Conservation (phyloP, 2,888 invertebrate genomes). For the Tetanocera ferruginea region DNA sequence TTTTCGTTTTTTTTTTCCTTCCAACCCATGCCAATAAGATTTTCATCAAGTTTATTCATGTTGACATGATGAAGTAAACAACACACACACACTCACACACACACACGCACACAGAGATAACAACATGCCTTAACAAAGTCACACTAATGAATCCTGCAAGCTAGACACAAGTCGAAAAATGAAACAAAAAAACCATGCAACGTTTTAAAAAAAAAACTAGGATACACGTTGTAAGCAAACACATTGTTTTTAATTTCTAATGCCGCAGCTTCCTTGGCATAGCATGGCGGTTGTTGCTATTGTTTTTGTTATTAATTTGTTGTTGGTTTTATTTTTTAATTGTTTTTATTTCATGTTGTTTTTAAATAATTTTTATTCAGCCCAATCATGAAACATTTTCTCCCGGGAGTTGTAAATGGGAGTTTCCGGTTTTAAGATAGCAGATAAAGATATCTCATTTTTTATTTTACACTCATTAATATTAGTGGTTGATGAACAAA, state of each 20-base stretch:
- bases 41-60: constrained; percentile 9
- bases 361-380: neutral
- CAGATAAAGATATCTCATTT: too few species aligned
- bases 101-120: neutral
- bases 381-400: too few species aligned
- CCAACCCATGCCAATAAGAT: neutral
- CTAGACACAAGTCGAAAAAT: constrained; percentile 13
- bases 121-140: neutral
- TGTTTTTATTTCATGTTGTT: constrained; percentile 22
- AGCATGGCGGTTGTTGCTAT: neutral
- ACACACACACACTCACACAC: neutral
- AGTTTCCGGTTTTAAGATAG: too few species aligned
- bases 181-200: neutral
- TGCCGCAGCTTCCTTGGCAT: constrained; percentile 15
- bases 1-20: neutral
- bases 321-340: neutral
- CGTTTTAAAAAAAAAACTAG: neutral
- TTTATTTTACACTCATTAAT: too few species aligned
- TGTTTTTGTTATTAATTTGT: neutral
- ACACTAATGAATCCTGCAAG: constrained; percentile 17
- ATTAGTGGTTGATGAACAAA: too few species aligned
- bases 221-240: neutral
- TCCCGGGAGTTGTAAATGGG: too few species aligned
- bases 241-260: constrained; percentile 31
- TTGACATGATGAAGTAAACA: neutral